phyloP scores from a whole-genome alignment of 2,797 vertebrate species.

The Spheniscus humboldti region DNA sequence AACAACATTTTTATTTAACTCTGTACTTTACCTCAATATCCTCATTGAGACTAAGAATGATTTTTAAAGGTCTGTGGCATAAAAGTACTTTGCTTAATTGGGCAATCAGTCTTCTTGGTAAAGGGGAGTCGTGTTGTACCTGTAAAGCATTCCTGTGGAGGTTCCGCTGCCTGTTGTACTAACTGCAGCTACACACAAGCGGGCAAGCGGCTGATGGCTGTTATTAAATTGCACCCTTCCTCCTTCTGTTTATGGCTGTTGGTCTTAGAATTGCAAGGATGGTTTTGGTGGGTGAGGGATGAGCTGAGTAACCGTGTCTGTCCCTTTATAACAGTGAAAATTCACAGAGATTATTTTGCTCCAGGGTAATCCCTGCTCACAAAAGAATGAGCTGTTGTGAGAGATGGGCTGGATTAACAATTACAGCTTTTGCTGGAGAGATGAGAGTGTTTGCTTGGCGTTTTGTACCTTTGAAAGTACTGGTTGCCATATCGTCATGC shows the following conservation, averaged over 20 bases:
- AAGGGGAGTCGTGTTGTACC: rapidly evolving
- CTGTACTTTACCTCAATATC: not conserved
- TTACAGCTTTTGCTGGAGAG: not conserved
- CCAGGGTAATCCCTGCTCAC: not conserved
- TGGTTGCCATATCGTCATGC: not conserved
- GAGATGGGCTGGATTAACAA: not conserved
- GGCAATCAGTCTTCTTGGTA: not conserved
- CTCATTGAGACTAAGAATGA: not conserved
- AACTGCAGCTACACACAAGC: not conserved
- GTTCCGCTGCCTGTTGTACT: not conserved
- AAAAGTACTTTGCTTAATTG: not conserved
- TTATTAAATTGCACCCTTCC: not conserved
- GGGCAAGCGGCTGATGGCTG: not conserved
- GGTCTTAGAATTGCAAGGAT: not conserved
- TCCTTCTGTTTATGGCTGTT: not conserved
- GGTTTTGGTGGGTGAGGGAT: not conserved
- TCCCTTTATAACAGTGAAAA: not conserved
- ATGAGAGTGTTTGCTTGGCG: not conserved
- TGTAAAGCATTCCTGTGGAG: not conserved
- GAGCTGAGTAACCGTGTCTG: not conserved
- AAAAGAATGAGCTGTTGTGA: not conserved
- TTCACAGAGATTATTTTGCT: not conserved
- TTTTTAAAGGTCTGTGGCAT: not conserved
- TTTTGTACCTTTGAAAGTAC: not conserved
- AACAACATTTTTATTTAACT: not conserved